These are phyloP conservation scores for Lutjanus erythropterus DNA, from an alignment of 2,113 vertebrate species.

Conservation along the genomic window DNA sequence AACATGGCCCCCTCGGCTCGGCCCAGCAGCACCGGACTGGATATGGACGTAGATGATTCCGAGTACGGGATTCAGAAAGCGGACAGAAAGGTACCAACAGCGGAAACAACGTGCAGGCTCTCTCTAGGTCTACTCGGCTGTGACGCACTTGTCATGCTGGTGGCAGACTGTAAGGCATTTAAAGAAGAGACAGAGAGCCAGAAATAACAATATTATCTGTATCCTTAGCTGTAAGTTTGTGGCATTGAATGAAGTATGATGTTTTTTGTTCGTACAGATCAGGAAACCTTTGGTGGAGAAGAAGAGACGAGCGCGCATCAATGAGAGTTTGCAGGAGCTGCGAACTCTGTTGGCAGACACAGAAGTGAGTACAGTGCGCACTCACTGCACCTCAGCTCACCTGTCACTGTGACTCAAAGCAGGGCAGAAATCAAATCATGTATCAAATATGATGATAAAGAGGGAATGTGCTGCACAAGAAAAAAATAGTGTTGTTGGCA, in stretches of 20 bases:
- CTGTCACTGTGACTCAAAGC: not conserved
- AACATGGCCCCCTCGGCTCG: conserved; percentile 86
- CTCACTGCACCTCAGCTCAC: not conserved
- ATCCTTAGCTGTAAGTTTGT: not conserved
- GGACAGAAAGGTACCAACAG: conserved; percentile 86
- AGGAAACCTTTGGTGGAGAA: conserved; percentile 95
- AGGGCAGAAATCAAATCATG: too few relatives aligned
- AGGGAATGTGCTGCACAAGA: too few relatives aligned
- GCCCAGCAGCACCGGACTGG: conserved; percentile 66
- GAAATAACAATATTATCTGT: too few relatives aligned
- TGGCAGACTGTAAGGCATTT: not conserved
- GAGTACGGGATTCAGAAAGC: conserved; percentile 75
- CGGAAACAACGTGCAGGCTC: not conserved
- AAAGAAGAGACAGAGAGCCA: not conserved
- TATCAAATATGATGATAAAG: too few relatives aligned
- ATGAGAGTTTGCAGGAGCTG: conserved; percentile 93
- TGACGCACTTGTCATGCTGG: conserved; percentile 45
- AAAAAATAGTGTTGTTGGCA: too few relatives aligned
- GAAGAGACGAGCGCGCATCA: conserved; percentile 93
- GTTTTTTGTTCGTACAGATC: conserved; percentile 77
- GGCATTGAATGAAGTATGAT: not conserved
- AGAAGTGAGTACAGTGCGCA: conserved; percentile 84
- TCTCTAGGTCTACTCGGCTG: not conserved
- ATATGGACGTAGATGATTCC: conserved; percentile 80
- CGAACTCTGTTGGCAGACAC: conserved; percentile 87